Evolutionary conservation across 1,140 invertebrate species (phyloP).

Genomic region (Drosophila arawakana): DNA sequence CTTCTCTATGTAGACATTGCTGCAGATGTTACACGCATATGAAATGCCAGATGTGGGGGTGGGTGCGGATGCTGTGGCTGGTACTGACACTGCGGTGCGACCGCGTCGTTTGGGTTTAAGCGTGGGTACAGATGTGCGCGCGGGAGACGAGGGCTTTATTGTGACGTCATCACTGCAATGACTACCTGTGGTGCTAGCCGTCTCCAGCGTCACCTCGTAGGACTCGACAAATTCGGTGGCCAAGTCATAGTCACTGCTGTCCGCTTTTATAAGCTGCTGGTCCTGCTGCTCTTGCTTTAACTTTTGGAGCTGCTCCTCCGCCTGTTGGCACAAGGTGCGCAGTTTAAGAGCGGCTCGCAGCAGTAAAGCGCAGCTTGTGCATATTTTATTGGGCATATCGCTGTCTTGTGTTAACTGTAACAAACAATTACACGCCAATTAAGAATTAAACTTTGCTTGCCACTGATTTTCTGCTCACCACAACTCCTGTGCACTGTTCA

Average conservation of each 20-base stretch:
- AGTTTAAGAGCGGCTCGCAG: constrained; percentile 61
- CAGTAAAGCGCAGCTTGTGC: constrained; percentile 58
- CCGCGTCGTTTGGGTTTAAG: constrained; percentile 1
- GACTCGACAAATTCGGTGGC: constrained; percentile 28
- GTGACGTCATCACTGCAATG: constrained; percentile 33
- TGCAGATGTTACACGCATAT: constrained; percentile 62
- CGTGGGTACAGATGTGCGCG: neutral
- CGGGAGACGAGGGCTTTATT: constrained; percentile 24
- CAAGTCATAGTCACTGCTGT: constrained; percentile 34
- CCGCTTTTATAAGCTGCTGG: neutral
- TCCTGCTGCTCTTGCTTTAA: constrained; percentile 1
- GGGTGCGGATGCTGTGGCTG: neutral
- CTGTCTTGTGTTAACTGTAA: constrained; percentile 43
- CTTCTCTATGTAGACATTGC: constrained; percentile 61
- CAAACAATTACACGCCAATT: neutral
- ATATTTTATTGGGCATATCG: constrained; percentile 55
- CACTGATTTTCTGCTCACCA: constrained; percentile 26
- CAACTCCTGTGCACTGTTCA: constrained; percentile 53
- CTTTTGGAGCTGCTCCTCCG: constrained; percentile 41
- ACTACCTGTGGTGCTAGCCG: constrained; percentile 5
- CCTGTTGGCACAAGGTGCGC: constrained; percentile 53
- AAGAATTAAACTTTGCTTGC: too few relatives aligned
- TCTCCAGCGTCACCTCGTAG: constrained; percentile 42
- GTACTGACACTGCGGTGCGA: neutral
- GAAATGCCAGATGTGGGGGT: neutral